Base-by-base conservation (phyloP, 2,888 invertebrate genomes). In the Caenorhabditis virilis region DNA sequence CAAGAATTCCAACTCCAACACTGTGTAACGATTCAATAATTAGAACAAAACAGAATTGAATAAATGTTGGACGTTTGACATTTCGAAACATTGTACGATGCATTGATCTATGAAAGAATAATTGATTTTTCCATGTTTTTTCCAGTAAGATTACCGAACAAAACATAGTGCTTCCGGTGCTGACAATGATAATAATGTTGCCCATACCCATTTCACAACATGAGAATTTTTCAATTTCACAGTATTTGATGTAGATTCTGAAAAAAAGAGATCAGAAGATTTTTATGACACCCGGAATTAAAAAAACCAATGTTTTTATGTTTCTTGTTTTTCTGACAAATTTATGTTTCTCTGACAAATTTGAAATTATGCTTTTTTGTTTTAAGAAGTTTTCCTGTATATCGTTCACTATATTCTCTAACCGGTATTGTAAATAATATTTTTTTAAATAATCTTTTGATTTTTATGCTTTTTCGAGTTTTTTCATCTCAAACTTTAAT, bases 1-100 rank as follows among this genome's bases (percentile, higher is more conserved):
- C 90, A 72, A 97, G 87, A 38, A 95, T 84, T 0, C 90, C 91
- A 72, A 93, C 85, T 27, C 97, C 97, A 58, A 92, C 86, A 0
- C 92, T 90, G 83, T 94, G 93, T 48, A 92, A 87, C 2, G 92
- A 90, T 86, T 97, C 95, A 83, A 92, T 90, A 45, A 91, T 80
- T 73, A 91, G 89, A 51, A 93, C 84, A 27, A 81, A 78, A n/a
- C 58, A 50, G 33, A 79, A 84, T 62, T 80, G 83, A 9, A 72
- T 47, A 26, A 77, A 51, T 11, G 76, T 76, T 16, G 83, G 83
- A 9, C 78, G 53, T 65, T 77, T 76, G 33, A 83, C 81, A 47
- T 81, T 79, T n/a, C 78, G 71, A 72, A 85, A 85, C 59, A 84
- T 81, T n/a, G 84, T 81, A 52, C 84, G 72, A 80, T 85, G 85